phyloP scores from a whole-genome alignment of 2,113 vertebrate genomes.

The Muscicapa adusta region DNA sequence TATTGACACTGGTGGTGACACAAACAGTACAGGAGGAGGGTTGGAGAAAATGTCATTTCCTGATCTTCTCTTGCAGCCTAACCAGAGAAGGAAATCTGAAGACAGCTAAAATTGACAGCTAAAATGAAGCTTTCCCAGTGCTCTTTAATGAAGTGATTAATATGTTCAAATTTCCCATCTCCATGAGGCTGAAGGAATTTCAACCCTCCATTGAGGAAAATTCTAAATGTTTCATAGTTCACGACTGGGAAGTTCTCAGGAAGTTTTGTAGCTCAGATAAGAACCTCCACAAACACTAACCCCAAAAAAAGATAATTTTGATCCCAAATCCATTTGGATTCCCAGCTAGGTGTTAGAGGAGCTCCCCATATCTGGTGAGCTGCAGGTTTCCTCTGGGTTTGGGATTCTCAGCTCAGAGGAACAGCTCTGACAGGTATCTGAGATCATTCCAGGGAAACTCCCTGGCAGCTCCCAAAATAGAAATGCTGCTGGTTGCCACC shows the following conservation, averaged over 20 bases:
- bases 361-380: not conserved
- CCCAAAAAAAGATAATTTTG: not conserved
- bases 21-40: not conserved
- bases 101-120: not conserved
- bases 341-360: not conserved
- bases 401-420: not conserved
- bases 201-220: not conserved
- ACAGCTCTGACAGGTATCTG: not conserved
- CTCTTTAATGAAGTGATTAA: not conserved
- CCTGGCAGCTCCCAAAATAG: not conserved
- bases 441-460: conserved; percentile 17
- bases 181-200: not conserved
- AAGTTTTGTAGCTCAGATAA: not conserved
- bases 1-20: not conserved
- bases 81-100: not conserved
- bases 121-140: not conserved
- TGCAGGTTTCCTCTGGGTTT: not conserved
- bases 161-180: not conserved
- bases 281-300: not conserved
- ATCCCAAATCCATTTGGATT: not conserved
- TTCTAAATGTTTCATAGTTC: not conserved
- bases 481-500: not conserved
- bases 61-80: not conserved
- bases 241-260: accelerated
- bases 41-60: not conserved